These are phyloP conservation scores for Sebastes steindachneri DNA, from an alignment of 2,797 vertebrate genomes.

Conservation along the genomic window DNA sequence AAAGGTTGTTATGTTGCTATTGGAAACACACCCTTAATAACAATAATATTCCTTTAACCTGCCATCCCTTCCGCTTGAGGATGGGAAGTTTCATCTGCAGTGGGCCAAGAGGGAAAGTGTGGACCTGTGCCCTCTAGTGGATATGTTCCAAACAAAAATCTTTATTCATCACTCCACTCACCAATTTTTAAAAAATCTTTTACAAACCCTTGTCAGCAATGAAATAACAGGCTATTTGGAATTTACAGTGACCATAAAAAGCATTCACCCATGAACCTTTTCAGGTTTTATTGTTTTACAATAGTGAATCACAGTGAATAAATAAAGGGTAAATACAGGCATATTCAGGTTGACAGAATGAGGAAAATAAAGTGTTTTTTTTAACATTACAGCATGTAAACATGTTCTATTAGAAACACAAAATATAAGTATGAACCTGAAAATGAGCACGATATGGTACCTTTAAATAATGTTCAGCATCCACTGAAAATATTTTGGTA, in stretches of 20 bases:
- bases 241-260: neutral
- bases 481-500: no score
- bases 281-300: neutral
- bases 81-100: neutral
- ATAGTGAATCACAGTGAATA: neutral
- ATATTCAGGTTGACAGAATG: no score
- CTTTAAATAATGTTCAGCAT: no score
- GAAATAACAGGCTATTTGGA: neutral
- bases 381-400: no score
- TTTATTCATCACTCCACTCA: neutral
- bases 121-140: neutral
- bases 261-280: neutral
- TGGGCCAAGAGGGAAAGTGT: neutral
- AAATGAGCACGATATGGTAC: no score
- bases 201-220: neutral
- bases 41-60: neutral
- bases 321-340: no score
- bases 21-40: neutral
- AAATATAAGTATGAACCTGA: no score
- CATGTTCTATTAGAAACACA: no score
- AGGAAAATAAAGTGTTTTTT: no score
- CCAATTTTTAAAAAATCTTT: neutral
- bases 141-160: neutral
- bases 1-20: neutral
- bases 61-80: neutral